Conservation (phyloP, 2,113 vertebrate species). For the Chascanopsetta lugubris region DNA sequence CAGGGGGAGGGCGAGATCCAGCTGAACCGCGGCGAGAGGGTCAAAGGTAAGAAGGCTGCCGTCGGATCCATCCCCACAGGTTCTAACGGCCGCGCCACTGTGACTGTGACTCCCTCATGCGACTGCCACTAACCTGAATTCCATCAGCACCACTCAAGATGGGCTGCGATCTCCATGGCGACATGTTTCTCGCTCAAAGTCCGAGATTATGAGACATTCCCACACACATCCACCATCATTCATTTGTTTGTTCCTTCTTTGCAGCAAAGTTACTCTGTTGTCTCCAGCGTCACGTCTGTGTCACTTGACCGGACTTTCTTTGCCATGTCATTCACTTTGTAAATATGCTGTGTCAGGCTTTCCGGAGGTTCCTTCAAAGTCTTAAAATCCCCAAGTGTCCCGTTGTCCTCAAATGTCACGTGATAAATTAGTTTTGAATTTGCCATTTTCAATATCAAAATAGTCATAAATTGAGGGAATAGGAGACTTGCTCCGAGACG, state of each 20-base stretch:
- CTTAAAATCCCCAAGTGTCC: no score
- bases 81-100: background rate
- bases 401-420: no score
- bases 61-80: background rate
- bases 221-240: no score
- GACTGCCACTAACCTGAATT: conserved; percentile 2
- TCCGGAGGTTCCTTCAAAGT: no score
- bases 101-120: conserved; percentile 2
- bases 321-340: conserved; percentile 47
- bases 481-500: no score
- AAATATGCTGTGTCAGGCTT: conserved; percentile 60
- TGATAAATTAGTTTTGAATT: no score
- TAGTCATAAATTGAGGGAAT: no score
- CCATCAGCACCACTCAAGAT: background rate
- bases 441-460: no score
- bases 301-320: conserved; percentile 38
- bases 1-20: conserved; percentile 95
- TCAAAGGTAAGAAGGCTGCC: conserved; percentile 87
- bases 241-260: no score
- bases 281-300: conserved; percentile 43
- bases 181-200: conserved; percentile 32
- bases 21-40: conserved; percentile 93
- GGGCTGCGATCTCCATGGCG: conserved; percentile 16
- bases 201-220: no score
- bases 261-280: conserved; percentile 34